Evolutionary conservation across 2,888 invertebrate genomes (phyloP).

Genomic region (Carcina quercana): DNA sequence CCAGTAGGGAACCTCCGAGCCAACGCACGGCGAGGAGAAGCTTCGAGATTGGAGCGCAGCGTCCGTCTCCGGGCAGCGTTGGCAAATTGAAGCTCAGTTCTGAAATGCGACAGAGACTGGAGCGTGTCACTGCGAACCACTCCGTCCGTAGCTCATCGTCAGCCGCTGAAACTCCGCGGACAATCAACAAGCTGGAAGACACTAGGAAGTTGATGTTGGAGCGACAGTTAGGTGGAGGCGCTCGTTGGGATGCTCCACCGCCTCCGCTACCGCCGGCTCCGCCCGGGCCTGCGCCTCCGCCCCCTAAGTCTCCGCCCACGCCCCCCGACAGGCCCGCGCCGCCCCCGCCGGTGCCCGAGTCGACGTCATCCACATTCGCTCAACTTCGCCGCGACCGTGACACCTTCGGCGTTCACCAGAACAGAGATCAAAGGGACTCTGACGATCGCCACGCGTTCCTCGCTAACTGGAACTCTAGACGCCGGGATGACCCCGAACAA

Average conservation of each 20-base stretch:
- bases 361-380: constrained; percentile 72
- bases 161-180: constrained; percentile 79
- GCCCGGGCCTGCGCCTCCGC: constrained; percentile 77
- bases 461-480: constrained; percentile 65
- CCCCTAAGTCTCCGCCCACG: constrained; percentile 73
- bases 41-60: constrained; percentile 87
- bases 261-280: constrained; percentile 80
- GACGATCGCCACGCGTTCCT: constrained; percentile 70
- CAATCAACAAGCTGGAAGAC: constrained; percentile 88
- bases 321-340: constrained; percentile 73
- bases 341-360: constrained; percentile 80
- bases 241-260: constrained; percentile 75
- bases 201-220: constrained; percentile 89
- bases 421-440: constrained; percentile 73
- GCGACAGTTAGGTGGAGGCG: constrained; percentile 84
- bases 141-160: constrained; percentile 87
- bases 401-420: constrained; percentile 83
- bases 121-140: constrained; percentile 91
- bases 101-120: constrained; percentile 92
- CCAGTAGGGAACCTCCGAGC: constrained; percentile 55
- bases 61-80: constrained; percentile 90
- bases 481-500: constrained; percentile 55
- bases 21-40: constrained; percentile 72
- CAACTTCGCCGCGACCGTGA: constrained; percentile 81
- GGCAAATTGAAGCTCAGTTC: constrained; percentile 93